These are phyloP conservation scores for Agonopterix alstromeriana DNA, from an alignment of 2,888 invertebrate genomes.

Conservation along the genomic window DNA sequence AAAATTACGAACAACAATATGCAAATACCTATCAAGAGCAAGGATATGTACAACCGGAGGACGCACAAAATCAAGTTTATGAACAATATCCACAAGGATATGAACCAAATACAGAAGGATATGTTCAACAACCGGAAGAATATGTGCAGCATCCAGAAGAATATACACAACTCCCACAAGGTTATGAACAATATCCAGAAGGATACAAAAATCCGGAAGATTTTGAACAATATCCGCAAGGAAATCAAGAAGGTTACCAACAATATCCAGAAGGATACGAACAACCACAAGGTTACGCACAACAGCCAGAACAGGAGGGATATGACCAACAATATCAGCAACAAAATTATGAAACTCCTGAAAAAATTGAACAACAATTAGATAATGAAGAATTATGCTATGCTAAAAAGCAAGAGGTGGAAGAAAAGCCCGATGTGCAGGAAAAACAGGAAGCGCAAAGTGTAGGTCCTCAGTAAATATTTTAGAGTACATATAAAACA, in stretches of 20 bases:
- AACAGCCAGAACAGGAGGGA: slow-evolving; percentile 9
- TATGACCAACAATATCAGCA: slow-evolving; percentile 19
- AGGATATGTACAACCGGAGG: slow-evolving; percentile 4
- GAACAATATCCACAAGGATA: slow-evolving; percentile 12
- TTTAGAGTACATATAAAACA: no score
- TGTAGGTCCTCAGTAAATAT: no score
- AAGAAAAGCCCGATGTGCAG: slow-evolving; percentile 3
- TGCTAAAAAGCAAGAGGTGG: slow-evolving; percentile 10
- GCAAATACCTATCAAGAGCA: slow-evolving; percentile 7
- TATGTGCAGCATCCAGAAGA: slow-evolving; percentile 8
- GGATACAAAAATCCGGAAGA: slow-evolving; percentile 11
- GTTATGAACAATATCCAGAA: slow-evolving; percentile 16
- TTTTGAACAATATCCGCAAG: slow-evolving; percentile 8
- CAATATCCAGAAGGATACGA: slow-evolving; percentile 4
- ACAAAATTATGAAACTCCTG: slow-evolving; percentile 20
- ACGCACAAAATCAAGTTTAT: slow-evolving; percentile 17
- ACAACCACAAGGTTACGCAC: slow-evolving; percentile 6
- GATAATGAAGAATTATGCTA: slow-evolving; percentile 42
- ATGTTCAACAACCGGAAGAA: slow-evolving; percentile 8
- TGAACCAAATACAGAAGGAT: slow-evolving; percentile 12
- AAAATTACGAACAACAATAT: slow-evolving; percentile 51
- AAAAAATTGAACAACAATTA: slow-evolving; percentile 31
- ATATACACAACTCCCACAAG: slow-evolving; percentile 9
- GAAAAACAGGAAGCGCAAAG: background rate
- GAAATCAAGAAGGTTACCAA: no score